Conservation (phyloP, 2,797 vertebrate species). For the Hydrocynus forskahlii region DNA sequence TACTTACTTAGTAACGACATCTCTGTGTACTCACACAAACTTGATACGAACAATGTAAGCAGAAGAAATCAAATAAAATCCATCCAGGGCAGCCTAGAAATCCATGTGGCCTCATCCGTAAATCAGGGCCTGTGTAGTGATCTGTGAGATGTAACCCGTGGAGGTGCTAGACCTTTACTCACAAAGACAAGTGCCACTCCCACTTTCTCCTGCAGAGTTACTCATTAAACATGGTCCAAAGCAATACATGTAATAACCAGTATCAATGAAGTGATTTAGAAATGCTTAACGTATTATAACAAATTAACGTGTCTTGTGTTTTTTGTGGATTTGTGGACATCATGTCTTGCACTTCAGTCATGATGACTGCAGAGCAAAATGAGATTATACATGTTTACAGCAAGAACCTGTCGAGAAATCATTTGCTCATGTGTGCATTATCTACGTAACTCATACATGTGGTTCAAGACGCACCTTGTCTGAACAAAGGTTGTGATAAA, state of each 20-base stretch:
- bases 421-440: not conserved
- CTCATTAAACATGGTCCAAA: slow-evolving; percentile 72
- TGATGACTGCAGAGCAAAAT: not conserved
- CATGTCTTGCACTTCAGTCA: not conserved
- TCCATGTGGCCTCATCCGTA: not conserved
- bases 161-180: slow-evolving; percentile 48
- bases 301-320: not conserved
- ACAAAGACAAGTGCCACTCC: slow-evolving; percentile 66
- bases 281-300: not conserved
- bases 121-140: not conserved
- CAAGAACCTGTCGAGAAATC: not conserved
- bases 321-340: not conserved
- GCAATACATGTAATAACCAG: slow-evolving; percentile 66
- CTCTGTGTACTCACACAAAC: not conserved
- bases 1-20: slow-evolving; percentile 51
- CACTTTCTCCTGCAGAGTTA: slow-evolving; percentile 68
- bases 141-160: not conserved
- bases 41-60: not conserved
- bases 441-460: slow-evolving; percentile 22
- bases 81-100: not conserved
- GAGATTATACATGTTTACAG: not conserved
- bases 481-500: slow-evolving; percentile 37
- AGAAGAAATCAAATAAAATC: not conserved
- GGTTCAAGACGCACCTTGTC: slow-evolving; percentile 33
- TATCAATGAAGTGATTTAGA: slow-evolving; percentile 17